Base-by-base conservation (phyloP, 2,113 vertebrate species). In the Uria lomvia region DNA sequence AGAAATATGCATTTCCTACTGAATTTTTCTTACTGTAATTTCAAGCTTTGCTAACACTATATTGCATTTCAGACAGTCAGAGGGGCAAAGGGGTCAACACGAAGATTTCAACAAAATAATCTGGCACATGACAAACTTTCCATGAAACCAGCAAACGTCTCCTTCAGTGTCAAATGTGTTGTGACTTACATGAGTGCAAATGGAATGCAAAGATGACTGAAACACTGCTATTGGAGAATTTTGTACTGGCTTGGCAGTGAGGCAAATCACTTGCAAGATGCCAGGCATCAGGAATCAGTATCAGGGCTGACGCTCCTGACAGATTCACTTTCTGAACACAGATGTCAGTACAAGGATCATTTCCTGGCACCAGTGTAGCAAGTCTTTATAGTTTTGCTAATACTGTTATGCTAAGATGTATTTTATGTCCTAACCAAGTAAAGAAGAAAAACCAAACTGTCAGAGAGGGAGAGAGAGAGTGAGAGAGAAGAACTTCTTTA, bases 281-380 rank as follows among this genome's bases (percentile, higher is more conserved):
- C 40, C 1, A 4, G 40, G 17, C 22, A 47, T 20, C 17, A 42
- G 40, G 12, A 70, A 80, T 36, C 24, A 36, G 22, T 60, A 66
- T 42, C 10, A 66, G 10, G 23, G 11, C 26, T 79, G 26, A 27
- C 0, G 3, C 2, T 67, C 9, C 36, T 88, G 24, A 66, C 50
- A 43, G 18, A 8, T 62, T 90, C 65, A 20, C 15, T 78, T 92
- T 81, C 50, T 90, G 42, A 88, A 62, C 8, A 52, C 18, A 43
- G 23, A 16, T 45, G 2, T 63, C 59, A 53, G 27, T 16, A 52
- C 5, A 22, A 70, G 19, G 17, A 38, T 43, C 2, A 86, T 75
- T 50, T 82, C 32, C 30, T 73, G 45, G 18, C 59, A 79, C 8
- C 5, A 66, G 5, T 0, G 0, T 5, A 36, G 29, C 29, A 20